phyloP scores from a whole-genome alignment of 2,797 vertebrate species.

The Bradypodion pumilum region DNA sequence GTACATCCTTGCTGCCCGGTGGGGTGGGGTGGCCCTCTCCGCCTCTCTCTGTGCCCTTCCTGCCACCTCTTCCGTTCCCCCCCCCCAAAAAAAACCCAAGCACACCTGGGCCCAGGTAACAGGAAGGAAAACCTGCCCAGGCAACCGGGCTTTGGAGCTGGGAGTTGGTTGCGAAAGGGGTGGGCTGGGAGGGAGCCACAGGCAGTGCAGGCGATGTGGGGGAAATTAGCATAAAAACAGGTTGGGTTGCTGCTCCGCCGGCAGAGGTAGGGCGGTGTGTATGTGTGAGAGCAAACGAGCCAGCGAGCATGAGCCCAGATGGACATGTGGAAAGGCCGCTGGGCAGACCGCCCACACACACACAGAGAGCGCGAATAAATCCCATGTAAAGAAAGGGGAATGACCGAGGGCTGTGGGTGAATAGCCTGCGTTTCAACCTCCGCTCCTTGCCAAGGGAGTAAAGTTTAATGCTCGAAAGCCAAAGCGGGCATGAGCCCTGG shows the following conservation, averaged over 20 bases:
- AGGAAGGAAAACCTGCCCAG: neutral
- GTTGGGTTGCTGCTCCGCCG: conserved; percentile 39
- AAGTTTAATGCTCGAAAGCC: too few species aligned
- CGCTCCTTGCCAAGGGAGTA: neutral
- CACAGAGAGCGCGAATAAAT: neutral
- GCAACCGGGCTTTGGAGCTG: neutral
- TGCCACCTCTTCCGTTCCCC: too few species aligned
- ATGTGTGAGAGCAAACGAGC: conserved; percentile 53
- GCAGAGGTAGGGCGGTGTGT: conserved; percentile 66
- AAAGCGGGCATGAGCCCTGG: too few species aligned
- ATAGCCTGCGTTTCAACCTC: neutral
- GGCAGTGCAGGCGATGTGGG: neutral
- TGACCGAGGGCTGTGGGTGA: neutral
- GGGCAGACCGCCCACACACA: conserved; percentile 48
- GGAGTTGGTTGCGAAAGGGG: neutral
- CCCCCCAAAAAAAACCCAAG: too few species aligned
- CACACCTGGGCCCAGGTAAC: conserved; percentile 35
- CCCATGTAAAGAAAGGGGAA: neutral
- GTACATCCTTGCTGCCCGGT: conserved; percentile 24
- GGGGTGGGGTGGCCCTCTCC: too few species aligned
- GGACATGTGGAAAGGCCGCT: too few species aligned
- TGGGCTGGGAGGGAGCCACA: neutral
- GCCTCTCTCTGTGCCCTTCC: neutral
- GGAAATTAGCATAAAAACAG: conserved; percentile 51
- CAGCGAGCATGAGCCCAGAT: too few species aligned